Evolutionary conservation across 2,888 invertebrate genomes (phyloP).

Genomic region (Scaptodrosophila latifasciaeformis): DNA sequence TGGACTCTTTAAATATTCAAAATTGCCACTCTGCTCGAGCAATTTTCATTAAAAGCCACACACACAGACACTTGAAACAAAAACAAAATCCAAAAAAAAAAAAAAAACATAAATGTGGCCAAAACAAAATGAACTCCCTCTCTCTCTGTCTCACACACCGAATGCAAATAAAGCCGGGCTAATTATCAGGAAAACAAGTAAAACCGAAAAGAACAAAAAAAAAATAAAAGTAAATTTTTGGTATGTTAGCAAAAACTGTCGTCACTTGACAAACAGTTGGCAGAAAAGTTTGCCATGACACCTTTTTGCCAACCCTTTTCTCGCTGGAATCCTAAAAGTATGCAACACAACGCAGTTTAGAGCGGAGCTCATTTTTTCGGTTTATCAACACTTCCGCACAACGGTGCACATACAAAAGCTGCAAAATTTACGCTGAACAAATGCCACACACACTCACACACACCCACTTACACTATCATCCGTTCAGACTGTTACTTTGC

Average conservation of each 20-base stretch:
- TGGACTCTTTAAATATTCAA: constrained; percentile 33
- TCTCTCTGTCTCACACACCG: not conserved
- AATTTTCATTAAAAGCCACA: not conserved
- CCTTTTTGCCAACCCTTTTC: no score
- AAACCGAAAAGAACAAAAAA: constrained; percentile 4
- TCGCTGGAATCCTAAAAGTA: not conserved
- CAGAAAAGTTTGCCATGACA: not conserved
- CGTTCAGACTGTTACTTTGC: constrained; percentile 53
- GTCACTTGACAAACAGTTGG: constrained; percentile 18
- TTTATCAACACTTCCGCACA: constrained; percentile 66
- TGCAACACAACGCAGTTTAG: not conserved
- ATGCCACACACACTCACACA: constrained; percentile 16
- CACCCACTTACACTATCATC: constrained; percentile 4
- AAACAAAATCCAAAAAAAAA: not conserved
- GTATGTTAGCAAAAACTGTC: constrained; percentile 13
- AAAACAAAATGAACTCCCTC: not conserved
- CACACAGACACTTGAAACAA: not conserved
- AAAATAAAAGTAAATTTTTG: not conserved
- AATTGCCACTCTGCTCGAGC: not conserved
- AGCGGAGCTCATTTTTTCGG: constrained; percentile 16
- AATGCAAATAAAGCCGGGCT: not conserved
- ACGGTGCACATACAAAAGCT: constrained; percentile 58
- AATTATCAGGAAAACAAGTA: constrained; percentile 7
- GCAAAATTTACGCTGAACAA: constrained; percentile 31
- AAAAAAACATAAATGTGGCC: no score